A percentile compares a stretch with the other conserved stretches of the same genome.
Conservation (phyloP, 2,888 invertebrate genomes). For the Junonia oenone region DNA sequence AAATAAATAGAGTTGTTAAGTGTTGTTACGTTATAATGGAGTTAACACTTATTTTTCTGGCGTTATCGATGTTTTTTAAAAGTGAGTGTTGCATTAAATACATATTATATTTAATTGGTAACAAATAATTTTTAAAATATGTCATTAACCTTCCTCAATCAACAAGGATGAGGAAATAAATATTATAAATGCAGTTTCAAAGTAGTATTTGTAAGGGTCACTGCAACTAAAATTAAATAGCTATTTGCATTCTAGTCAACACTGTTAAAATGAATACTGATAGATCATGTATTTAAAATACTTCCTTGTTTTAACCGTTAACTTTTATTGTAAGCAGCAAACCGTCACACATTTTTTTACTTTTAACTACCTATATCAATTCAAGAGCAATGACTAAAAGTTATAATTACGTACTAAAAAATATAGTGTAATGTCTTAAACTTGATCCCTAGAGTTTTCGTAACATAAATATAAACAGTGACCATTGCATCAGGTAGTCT, state of each 20-base stretch:
- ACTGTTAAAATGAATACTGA: neutral
- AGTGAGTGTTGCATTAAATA: conserved; percentile 47
- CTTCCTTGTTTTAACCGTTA: neutral
- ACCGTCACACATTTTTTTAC: neutral
- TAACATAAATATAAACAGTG: too few species aligned
- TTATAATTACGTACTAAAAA: too few species aligned
- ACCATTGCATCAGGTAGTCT: too few species aligned
- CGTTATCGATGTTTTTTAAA: conserved; percentile 56
- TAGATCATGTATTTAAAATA: neutral
- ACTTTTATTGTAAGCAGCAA: neutral
- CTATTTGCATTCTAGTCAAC: conserved; percentile 21
- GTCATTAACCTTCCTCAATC: neutral
- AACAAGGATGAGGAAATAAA: neutral
- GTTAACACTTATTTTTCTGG: conserved; percentile 46
- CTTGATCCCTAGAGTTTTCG: too few species aligned
- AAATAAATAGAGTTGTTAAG: conserved; percentile 13
- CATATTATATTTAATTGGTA: neutral
- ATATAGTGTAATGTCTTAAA: too few species aligned
- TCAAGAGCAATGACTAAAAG: neutral
- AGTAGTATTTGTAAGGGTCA: neutral
- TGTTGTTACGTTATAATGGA: conserved; percentile 54
- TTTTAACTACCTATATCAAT: neutral
- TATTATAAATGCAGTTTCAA: neutral
- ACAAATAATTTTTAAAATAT: neutral
- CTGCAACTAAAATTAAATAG: conserved; percentile 6